These are phyloP conservation scores for Phenganax marumi DNA, from an alignment of 92 coral and sea anemone species.

Conservation along the genomic window DNA sequence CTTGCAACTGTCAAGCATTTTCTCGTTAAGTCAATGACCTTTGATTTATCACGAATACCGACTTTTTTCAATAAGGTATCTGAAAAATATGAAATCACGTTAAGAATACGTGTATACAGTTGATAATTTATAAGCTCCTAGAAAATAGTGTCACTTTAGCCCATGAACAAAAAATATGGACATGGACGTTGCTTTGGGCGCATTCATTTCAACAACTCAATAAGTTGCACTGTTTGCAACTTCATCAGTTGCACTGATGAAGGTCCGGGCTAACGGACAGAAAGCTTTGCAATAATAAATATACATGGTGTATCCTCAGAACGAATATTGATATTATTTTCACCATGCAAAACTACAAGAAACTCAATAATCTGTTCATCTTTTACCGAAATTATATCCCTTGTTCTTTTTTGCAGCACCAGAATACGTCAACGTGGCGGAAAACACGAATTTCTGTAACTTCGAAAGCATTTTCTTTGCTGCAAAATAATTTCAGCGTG, in stretches of 20 bases:
- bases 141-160: too few species aligned
- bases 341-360: too few species aligned
- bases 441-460: slow-evolving; percentile 87
- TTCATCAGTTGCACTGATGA: too few species aligned
- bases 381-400: slow-evolving; percentile 61
- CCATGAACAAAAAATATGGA: too few species aligned
- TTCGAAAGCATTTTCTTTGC: slow-evolving; percentile 51
- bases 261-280: too few species aligned
- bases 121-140: background rate
- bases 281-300: too few species aligned
- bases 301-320: too few species aligned
- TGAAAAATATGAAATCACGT: background rate
- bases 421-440: slow-evolving; percentile 79
- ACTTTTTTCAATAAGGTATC: slow-evolving; percentile 79
- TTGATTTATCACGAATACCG: slow-evolving; percentile 68
- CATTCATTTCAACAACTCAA: too few species aligned
- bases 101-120: background rate
- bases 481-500: background rate
- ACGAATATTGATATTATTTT: too few species aligned
- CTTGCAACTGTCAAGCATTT: slow-evolving; percentile 81
- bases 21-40: slow-evolving; percentile 79
- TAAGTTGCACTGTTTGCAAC: background rate
- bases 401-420: slow-evolving; percentile 18
- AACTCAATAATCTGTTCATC: background rate
- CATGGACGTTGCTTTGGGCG: too few species aligned